Evolutionary conservation across 2,888 invertebrate genomes (phyloP), one percentile per base, ranked within the genome.

Genomic region (Diplolepis rosae): DNA sequence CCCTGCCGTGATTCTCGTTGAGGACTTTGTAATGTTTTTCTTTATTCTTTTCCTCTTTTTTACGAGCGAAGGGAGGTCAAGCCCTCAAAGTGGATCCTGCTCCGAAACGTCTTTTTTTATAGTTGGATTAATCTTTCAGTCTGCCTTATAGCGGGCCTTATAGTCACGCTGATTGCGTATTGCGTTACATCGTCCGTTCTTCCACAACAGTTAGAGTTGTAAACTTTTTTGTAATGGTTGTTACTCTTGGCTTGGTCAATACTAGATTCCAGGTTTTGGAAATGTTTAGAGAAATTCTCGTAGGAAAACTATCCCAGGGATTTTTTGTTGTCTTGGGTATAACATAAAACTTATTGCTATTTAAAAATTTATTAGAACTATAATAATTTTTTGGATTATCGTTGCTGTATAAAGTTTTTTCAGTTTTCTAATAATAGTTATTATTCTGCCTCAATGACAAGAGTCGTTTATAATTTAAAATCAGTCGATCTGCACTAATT

Each of bases 1-100:
- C 39, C 39, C 61, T 39, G 61, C 39, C 39, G 24, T 61, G 24
- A 61, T 61, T 61, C 61, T 39, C 39, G 39, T 61, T 35, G 61
- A 39, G 39, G n/a, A 39, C n/a, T 22, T 39, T 61, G 32, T 61
- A 18, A 35, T 61, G 61, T 24, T 61, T 61, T n/a, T 61, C 39
- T 39, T 39, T 35, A n/a, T 61, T 54, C 2, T 32, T 42, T 39
- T 22, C 24, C 30, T 45, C 18, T 45, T 39, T 48, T 48, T 48
- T 45, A 45, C 11, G 9, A 22, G 9, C 11, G 48, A 22, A 11
- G 48, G 35, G 22, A 39, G 39, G 39, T 35, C 35, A 39, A 61
- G 28, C 51, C 27, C 51, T 27, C 22, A 6, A 24, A 51, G 13
- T 27, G 27, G 51, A 51, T 51, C 51, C 51, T 51, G 51, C 27